Evolutionary conservation across 2,797 vertebrate species (phyloP).

Genomic region (Kryptopterus vitreolus): DNA sequence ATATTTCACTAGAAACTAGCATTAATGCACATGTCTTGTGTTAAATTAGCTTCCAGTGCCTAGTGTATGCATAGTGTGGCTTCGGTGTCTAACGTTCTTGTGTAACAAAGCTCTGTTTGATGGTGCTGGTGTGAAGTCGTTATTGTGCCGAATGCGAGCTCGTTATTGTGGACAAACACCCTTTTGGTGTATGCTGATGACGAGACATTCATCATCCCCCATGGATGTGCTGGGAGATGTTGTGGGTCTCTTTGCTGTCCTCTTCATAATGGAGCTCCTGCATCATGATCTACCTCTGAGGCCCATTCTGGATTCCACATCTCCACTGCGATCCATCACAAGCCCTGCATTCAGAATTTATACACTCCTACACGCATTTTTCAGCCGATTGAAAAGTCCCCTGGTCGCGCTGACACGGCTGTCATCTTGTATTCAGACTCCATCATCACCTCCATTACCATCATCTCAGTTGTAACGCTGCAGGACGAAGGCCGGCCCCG

Average conservation of each 20-base stretch:
- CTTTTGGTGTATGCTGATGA: neutral
- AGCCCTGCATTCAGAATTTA: constrained; percentile 30
- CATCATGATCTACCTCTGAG: constrained; percentile 42
- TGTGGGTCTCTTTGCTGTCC: constrained; percentile 14
- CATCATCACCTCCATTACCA: constrained; percentile 43
- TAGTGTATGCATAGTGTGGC: too few species aligned
- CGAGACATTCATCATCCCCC: constrained; percentile 22
- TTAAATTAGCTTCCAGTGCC: too few species aligned
- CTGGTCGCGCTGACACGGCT: constrained; percentile 16
- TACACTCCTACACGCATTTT: constrained; percentile 6
- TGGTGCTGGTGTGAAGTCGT: neutral
- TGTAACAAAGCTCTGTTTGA: too few species aligned
- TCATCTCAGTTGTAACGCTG: constrained; percentile 23
- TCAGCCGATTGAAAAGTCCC: constrained; percentile 6
- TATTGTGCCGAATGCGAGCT: neutral
- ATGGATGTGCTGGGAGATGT: constrained; percentile 19
- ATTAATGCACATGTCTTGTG: too few species aligned
- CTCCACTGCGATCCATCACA: constrained; percentile 41
- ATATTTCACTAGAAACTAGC: too few species aligned
- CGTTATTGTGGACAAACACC: constrained; percentile 21
- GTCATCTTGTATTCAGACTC: constrained; percentile 36
- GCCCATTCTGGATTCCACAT: constrained; percentile 30
- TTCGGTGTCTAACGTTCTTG: too few species aligned
- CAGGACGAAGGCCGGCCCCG: constrained; percentile 10
- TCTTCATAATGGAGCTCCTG: constrained; percentile 40